Conservation (phyloP, 2,113 vertebrate species). For the Ariopsis seemanni region DNA sequence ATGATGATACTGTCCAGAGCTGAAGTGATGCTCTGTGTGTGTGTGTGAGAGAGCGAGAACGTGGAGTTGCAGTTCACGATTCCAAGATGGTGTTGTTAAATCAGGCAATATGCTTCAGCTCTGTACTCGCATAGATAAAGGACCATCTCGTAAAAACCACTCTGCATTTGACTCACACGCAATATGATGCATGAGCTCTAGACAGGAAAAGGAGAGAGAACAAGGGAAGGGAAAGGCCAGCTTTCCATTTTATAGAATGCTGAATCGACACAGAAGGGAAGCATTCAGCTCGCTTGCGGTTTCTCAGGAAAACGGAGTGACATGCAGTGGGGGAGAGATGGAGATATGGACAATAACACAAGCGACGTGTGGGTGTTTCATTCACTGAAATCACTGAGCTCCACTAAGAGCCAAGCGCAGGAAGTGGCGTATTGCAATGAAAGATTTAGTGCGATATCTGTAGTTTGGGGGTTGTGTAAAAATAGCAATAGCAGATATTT, state of each 20-base stretch:
- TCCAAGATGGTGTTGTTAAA: constrained; percentile 42
- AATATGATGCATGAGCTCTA: not conserved
- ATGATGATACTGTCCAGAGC: constrained; percentile 47
- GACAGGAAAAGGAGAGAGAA: constrained; percentile 8
- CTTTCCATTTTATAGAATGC: constrained; percentile 25
- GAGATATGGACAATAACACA: constrained; percentile 22
- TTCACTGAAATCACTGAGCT: constrained; percentile 27
- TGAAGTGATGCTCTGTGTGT: constrained; percentile 38
- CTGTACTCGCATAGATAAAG: constrained; percentile 46
- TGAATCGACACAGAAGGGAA: constrained; percentile 21
- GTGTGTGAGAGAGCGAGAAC: not conserved
- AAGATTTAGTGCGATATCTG: constrained; percentile 22
- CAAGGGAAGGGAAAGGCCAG: constrained; percentile 13
- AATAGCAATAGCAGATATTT: not conserved
- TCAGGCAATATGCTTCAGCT: constrained; percentile 56
- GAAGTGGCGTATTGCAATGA: constrained; percentile 14
- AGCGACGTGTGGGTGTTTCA: not conserved
- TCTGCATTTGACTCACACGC: not conserved
- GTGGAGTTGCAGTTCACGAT: constrained; percentile 32
- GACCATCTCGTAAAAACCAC: not conserved
- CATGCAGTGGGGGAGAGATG: not conserved
- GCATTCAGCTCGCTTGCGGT: not conserved
- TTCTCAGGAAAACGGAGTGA: constrained; percentile 12
- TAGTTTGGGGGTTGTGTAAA: not conserved
- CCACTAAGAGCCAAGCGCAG: not conserved